A percentile compares a stretch with the other conserved stretches of the same genome.
These are phyloP conservation scores for Graptemys geographica DNA, from an alignment of 2,797 vertebrate genomes.

Conservation along the genomic window DNA sequence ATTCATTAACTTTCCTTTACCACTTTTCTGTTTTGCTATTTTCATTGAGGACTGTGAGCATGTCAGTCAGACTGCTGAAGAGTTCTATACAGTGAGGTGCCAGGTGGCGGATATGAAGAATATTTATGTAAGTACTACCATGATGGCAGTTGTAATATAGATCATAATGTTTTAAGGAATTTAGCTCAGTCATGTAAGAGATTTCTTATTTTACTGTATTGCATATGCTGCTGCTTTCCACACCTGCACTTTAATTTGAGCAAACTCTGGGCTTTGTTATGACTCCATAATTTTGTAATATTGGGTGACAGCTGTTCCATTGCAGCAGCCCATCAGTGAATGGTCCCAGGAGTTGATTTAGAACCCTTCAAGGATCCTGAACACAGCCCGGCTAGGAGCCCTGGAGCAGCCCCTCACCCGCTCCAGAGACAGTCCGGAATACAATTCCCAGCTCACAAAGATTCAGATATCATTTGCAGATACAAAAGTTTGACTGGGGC, in stretches of 20 bases:
- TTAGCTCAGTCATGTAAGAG: background rate
- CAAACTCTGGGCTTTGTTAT: background rate
- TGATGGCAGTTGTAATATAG: background rate
- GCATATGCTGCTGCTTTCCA: fast-evolving
- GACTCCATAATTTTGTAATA: background rate
- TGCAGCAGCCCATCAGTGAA: background rate
- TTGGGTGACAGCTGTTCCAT: background rate
- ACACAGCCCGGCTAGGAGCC: background rate
- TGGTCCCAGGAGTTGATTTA: background rate
- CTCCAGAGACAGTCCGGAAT: too few relatives aligned
- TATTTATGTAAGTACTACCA: conserved; percentile 92
- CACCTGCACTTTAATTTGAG: background rate
- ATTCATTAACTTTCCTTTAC: conserved; percentile 26
- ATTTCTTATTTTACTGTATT: fast-evolving
- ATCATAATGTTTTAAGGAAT: background rate
- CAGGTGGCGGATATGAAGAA: conserved; percentile 99
- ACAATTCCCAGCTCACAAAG: too few relatives aligned
- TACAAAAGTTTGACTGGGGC: too few relatives aligned
- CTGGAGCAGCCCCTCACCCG: too few relatives aligned
- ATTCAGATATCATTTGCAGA: too few relatives aligned
- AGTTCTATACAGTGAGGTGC: conserved; percentile 98
- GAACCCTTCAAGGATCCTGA: background rate
- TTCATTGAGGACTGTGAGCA: conserved; percentile 94
- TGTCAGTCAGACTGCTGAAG: conserved; percentile 98
- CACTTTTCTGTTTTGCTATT: background rate